phyloP scores from a whole-genome alignment of 2,797 vertebrate genomes.

The Lepus oiostolus region DNA sequence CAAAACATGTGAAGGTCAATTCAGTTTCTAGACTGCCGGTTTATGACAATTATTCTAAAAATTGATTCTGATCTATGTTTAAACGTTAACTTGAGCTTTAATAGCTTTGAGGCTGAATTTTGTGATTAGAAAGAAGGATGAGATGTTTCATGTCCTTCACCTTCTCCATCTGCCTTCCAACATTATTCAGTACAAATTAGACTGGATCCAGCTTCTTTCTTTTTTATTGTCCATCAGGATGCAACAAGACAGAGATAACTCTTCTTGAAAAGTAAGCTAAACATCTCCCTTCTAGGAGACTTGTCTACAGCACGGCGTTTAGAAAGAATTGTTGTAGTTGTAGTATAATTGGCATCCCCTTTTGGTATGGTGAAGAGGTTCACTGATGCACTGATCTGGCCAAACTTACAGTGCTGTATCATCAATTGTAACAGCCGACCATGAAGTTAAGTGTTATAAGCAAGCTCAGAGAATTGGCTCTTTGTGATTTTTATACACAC shows the following conservation, averaged over 20 bases:
- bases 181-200: neutral
- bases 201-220: neutral
- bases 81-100: slow-evolving; percentile 37
- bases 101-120: neutral
- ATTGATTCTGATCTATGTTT: neutral
- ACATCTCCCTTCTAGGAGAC: neutral
- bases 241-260: neutral
- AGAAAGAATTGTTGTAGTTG: neutral
- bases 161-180: neutral
- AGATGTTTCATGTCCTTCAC: neutral
- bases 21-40: neutral
- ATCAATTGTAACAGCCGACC: neutral
- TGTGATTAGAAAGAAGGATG: neutral
- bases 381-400: neutral
- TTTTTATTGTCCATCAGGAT: neutral
- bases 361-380: neutral
- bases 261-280: slow-evolving; percentile 42
- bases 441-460: neutral
- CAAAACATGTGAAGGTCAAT: neutral
- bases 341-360: neutral
- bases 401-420: neutral
- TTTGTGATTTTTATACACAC: neutral
- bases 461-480: neutral
- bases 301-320: neutral
- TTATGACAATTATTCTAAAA: neutral